Conservation (phyloP, 2,888 invertebrate genomes). For the Arge pagana region DNA sequence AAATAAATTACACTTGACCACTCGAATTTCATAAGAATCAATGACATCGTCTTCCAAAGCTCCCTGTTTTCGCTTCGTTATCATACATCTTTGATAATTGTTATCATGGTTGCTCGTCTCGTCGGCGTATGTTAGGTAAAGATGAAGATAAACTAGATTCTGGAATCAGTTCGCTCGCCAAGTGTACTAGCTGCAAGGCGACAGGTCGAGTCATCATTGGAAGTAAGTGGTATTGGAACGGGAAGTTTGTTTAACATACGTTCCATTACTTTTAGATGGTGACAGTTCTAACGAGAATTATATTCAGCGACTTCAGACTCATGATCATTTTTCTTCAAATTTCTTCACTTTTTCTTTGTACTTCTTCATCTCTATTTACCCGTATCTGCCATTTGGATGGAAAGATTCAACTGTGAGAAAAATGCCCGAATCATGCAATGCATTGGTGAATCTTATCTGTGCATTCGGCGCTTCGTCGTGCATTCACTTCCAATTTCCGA, state of each 20-base stretch:
- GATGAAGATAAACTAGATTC: conserved; percentile 56
- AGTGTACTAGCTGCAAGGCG: conserved; percentile 56
- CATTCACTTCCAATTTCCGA: no score
- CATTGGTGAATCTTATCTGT: no score
- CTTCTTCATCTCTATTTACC: no score
- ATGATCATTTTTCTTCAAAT: no score
- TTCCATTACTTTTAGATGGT: conserved; percentile 42
- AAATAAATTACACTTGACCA: no score
- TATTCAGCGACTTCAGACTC: no score
- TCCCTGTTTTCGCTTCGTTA: conserved; percentile 40
- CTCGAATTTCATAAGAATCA: conserved; percentile 11
- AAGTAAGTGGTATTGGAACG: conserved; percentile 51
- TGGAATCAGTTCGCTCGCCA: conserved; percentile 56
- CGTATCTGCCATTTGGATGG: conserved; percentile 17
- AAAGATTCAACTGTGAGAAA: conserved; percentile 26
- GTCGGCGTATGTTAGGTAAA: conserved; percentile 56
- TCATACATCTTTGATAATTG: conserved; percentile 54
- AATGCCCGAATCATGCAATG: no score
- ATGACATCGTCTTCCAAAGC: conserved; percentile 29
- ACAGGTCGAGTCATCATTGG: conserved; percentile 57
- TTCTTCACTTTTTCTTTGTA: no score
- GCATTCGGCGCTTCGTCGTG: no score
- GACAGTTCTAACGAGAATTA: conserved; percentile 47
- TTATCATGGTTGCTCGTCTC: conserved; percentile 55
- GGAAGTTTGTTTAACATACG: conserved; percentile 29